Conservation (phyloP, 2,888 invertebrate species). For the Epinotia demarniana region DNA sequence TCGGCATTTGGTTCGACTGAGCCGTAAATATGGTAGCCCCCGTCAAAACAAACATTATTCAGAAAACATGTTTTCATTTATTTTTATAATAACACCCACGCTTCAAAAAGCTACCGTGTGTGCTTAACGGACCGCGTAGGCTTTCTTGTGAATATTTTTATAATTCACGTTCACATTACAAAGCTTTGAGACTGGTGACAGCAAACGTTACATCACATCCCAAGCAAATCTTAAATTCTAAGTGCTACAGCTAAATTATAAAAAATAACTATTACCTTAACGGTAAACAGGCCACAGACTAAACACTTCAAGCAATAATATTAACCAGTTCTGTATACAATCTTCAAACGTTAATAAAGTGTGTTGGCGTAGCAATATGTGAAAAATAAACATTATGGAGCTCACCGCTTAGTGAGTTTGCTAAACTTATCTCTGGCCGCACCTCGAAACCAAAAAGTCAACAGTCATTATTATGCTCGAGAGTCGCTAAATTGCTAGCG, state of each 20-base stretch:
- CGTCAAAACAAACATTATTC: conserved; percentile 81
- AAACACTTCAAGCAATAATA: conserved; percentile 53
- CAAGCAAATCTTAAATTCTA: conserved; percentile 49
- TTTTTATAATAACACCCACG: conserved; percentile 77
- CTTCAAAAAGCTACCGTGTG: conserved; percentile 66
- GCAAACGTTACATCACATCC: conserved; percentile 59
- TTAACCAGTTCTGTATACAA: conserved; percentile 62
- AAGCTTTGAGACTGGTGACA: conserved; percentile 46
- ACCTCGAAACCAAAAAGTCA: conserved; percentile 77
- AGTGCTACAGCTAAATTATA: conserved; percentile 49
- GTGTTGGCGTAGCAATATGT: conserved; percentile 73
- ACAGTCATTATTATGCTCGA: conserved; percentile 71
- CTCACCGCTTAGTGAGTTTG: conserved; percentile 72
- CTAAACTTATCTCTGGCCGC: conserved; percentile 76
- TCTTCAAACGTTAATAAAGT: conserved; percentile 67
- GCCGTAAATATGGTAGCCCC: conserved; percentile 70
- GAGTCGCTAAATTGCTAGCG: conserved; percentile 66
- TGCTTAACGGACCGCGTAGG: conserved; percentile 61
- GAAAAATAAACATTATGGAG: conserved; percentile 74
- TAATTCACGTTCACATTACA: conserved; percentile 44
- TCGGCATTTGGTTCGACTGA: conserved; percentile 66
- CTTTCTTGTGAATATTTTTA: conserved; percentile 66
- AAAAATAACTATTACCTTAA: conserved; percentile 25
- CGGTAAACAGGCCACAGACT: conserved; percentile 32
- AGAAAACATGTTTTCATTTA: conserved; percentile 77